A percentile compares a stretch with the other conserved stretches of the same genome.
Conservation (phyloP, 2,797 vertebrate genomes). For the Tolypeutes matacus region DNA sequence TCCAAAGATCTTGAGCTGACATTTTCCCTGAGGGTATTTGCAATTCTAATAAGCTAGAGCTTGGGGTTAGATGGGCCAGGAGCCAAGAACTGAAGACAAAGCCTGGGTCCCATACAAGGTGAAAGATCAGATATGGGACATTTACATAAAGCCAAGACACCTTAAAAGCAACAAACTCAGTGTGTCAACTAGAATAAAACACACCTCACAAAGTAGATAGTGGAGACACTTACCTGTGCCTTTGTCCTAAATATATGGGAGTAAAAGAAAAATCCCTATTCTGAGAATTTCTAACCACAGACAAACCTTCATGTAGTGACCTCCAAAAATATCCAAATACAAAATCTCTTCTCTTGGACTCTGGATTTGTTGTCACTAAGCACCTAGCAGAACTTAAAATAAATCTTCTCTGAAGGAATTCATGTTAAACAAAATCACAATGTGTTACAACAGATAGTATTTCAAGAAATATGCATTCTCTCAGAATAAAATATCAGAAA, state of each 20-base stretch:
- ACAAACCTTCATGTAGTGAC: neutral
- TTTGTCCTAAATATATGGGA: neutral
- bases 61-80: neutral
- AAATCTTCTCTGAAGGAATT: neutral
- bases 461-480: neutral
- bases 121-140: neutral
- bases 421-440: neutral
- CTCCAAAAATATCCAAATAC: neutral
- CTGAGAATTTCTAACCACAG: neutral
- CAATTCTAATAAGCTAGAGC: neutral
- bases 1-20: neutral
- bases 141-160: neutral
- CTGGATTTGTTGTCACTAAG: neutral
- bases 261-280: neutral
- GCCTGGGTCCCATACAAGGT: neutral
- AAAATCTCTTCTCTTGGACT: neutral
- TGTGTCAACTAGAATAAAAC: neutral
- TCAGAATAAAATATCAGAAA: neutral
- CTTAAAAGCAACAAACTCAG: neutral
- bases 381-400: neutral
- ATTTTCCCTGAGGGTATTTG: neutral
- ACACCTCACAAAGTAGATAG: neutral
- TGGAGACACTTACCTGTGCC: neutral
- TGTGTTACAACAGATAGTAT: neutral
- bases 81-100: neutral